These are phyloP conservation scores for Protobothrops mucrosquamatus DNA, from an alignment of 2,113 vertebrate species.

Conservation along the genomic window DNA sequence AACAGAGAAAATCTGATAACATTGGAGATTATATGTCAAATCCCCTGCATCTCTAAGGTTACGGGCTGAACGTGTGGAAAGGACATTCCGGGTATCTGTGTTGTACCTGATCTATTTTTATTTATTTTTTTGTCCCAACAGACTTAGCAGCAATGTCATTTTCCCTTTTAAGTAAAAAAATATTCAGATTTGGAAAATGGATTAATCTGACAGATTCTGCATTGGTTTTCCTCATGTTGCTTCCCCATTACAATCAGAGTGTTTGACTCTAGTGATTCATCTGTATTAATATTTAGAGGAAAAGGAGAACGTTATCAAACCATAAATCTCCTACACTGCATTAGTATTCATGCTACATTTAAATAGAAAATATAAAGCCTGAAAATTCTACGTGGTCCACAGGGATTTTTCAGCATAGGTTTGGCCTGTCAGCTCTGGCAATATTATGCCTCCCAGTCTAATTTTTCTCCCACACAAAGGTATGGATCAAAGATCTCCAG, in stretches of 20 bases:
- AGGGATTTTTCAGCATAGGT: not conserved
- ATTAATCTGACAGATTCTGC: not conserved
- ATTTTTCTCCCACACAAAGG: not conserved
- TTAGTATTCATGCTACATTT: not conserved
- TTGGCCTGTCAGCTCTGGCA: not conserved
- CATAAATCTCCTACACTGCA: not conserved
- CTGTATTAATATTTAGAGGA: not conserved
- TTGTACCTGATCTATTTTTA: not conserved
- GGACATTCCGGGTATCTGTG: not conserved
- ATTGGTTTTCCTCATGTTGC: not conserved
- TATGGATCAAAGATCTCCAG: not conserved
- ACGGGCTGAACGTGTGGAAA: too few relatives aligned
- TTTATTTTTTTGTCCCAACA: not conserved
- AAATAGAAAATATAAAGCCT: not conserved
- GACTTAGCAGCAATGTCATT: not conserved
- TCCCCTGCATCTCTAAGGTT: too few relatives aligned
- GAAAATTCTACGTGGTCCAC: not conserved
- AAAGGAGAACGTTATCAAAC: not conserved
- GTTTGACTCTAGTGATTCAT: not conserved
- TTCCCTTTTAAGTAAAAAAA: not conserved
- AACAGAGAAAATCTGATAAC: not conserved
- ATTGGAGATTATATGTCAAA: not conserved
- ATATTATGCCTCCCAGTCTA: not conserved
- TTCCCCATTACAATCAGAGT: not conserved
- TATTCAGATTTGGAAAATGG: not conserved